Evolutionary conservation across 1,140 invertebrate species (phyloP).

Genomic region (Tetragonula clypearis): DNA sequence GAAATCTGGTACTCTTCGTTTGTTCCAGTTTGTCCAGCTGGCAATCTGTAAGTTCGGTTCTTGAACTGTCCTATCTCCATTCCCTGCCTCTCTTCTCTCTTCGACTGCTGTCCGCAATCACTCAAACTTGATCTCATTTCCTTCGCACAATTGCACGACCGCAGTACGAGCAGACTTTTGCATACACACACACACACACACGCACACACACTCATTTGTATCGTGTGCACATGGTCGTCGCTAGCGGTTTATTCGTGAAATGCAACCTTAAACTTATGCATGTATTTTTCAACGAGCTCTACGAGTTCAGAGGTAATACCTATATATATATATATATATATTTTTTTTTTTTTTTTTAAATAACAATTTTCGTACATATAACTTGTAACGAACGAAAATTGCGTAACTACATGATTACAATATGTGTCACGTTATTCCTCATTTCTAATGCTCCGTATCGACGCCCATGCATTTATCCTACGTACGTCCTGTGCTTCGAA

Average conservation of each 20-base stretch:
- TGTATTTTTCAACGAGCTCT: neutral
- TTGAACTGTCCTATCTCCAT: conserved; percentile 47
- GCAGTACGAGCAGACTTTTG: conserved; percentile 29
- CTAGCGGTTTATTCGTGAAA: conserved; percentile 13
- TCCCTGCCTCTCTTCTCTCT: conserved; percentile 35
- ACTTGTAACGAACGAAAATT: neutral
- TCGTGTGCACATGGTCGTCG: conserved; percentile 19
- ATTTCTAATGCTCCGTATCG: conserved; percentile 16
- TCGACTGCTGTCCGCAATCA: conserved; percentile 63
- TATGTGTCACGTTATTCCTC: conserved; percentile 27
- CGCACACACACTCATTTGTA: neutral
- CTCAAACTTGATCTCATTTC: conserved; percentile 78
- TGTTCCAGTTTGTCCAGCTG: conserved; percentile 44
- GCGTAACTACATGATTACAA: neutral
- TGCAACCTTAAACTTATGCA: neutral
- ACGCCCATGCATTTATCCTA: conserved; percentile 48
- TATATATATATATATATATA: neutral
- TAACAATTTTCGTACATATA: neutral
- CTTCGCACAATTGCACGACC: conserved; percentile 68
- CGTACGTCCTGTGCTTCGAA: conserved; percentile 33
- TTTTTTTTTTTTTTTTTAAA: too few relatives aligned
- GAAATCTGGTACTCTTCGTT: conserved; percentile 6
- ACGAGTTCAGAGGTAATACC: neutral
- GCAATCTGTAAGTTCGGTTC: conserved; percentile 50
- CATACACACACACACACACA: neutral